A percentile compares a stretch with the other conserved stretches of the same genome.
Evolutionary conservation across 2,888 invertebrate species (phyloP).

Genomic region (Rhopalosiphum nymphaeae): DNA sequence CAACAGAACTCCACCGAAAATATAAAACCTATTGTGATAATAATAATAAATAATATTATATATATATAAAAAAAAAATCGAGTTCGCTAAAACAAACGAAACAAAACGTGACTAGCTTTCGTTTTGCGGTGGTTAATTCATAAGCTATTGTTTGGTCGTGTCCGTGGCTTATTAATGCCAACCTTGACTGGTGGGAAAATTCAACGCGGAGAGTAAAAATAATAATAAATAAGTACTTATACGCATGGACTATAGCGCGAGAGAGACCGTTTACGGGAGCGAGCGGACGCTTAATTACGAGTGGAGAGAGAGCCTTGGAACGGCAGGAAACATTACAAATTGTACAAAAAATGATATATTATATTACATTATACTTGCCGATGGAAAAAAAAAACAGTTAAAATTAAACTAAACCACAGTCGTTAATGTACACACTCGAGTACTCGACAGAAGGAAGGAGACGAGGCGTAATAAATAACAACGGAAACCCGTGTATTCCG

Average conservation of each 20-base stretch:
- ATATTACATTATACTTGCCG: neutral
- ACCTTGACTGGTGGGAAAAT: slow-evolving; percentile 56
- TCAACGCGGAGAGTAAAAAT: neutral
- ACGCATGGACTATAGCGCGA: neutral
- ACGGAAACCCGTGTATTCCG: slow-evolving; percentile 29
- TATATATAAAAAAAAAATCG: slow-evolving; percentile 10
- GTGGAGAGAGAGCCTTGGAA: slow-evolving; percentile 30
- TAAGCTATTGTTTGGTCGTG: slow-evolving; percentile 58
- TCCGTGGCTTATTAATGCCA: slow-evolving; percentile 55
- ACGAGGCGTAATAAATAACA: slow-evolving; percentile 5
- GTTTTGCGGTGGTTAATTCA: slow-evolving; percentile 55
- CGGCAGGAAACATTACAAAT: neutral
- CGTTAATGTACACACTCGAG: neutral
- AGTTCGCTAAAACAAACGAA: slow-evolving; percentile 50
- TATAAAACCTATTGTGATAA: slow-evolving; percentile 25
- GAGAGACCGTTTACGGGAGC: slow-evolving; percentile 47
- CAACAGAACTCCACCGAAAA: neutral
- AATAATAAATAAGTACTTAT: slow-evolving; percentile 10
- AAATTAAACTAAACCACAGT: neutral
- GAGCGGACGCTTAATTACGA: slow-evolving; percentile 19
- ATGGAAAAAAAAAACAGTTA: slow-evolving; percentile 18
- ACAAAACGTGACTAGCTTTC: slow-evolving; percentile 60
- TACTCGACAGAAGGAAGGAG: neutral
- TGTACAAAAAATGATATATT: neutral
- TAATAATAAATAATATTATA: neutral